Conservation (phyloP, 2,888 invertebrate species). For the Standfussiana lucernea region DNA sequence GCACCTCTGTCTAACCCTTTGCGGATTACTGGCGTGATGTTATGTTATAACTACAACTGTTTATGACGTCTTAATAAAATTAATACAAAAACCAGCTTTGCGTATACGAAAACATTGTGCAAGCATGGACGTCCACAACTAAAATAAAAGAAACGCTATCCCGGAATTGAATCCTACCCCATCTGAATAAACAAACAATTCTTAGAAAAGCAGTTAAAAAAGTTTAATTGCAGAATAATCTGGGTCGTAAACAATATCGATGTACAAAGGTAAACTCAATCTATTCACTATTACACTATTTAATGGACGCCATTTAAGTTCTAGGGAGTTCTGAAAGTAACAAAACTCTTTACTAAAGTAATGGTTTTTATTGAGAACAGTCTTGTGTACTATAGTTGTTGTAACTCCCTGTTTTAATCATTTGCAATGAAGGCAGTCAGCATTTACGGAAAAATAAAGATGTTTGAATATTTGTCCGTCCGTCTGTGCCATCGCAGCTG, state of each 20-base stretch:
- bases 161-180: neutral
- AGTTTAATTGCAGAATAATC: constrained; percentile 10
- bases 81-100: neutral
- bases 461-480: too few species aligned
- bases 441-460: neutral
- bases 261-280: constrained; percentile 38
- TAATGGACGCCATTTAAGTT: constrained; percentile 28
- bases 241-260: constrained; percentile 19
- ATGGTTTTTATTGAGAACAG: constrained; percentile 14
- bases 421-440: neutral
- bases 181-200: neutral
- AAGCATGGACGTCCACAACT: neutral
- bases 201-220: neutral
- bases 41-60: too few species aligned
- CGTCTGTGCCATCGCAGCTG: too few species aligned
- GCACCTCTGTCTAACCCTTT: too few species aligned
- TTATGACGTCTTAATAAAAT: neutral
- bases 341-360: constrained; percentile 3
- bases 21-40: too few species aligned
- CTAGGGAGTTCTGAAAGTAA: constrained; percentile 4
- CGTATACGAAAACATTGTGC: neutral
- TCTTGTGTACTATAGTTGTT: constrained; percentile 19
- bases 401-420: neutral
- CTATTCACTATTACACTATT: constrained; percentile 39
- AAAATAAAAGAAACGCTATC: neutral